Conservation (phyloP, 2,888 invertebrate genomes). For the Carabus problematicus region DNA sequence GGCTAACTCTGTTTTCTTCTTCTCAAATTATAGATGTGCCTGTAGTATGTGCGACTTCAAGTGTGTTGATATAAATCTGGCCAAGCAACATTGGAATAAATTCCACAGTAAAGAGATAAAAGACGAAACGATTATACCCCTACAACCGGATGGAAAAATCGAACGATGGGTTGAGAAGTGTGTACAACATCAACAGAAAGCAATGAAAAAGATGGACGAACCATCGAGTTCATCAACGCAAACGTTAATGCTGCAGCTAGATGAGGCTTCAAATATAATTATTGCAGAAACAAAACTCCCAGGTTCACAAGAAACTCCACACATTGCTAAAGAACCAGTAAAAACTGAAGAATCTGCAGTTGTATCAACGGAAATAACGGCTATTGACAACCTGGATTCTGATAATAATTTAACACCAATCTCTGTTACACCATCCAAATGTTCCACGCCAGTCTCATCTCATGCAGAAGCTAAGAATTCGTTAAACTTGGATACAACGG, state of each 20-base stretch:
- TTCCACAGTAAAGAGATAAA: conserved; percentile 58
- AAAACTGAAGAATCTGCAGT: neutral
- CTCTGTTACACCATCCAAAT: too few relatives aligned
- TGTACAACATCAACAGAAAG: conserved; percentile 30
- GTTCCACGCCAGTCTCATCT: too few relatives aligned
- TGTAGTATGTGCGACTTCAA: conserved; percentile 67
- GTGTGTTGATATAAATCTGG: conserved; percentile 63
- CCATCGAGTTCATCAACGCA: conserved; percentile 16
- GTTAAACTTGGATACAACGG: too few relatives aligned
- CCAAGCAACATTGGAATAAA: conserved; percentile 64
- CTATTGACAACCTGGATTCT: too few relatives aligned
- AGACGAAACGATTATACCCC: conserved; percentile 55
- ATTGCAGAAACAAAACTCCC: conserved; percentile 50
- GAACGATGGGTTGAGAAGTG: conserved; percentile 62
- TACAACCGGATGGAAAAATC: conserved; percentile 59
- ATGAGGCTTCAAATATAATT: neutral
- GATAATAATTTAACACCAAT: too few relatives aligned
- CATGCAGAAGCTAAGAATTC: too few relatives aligned
- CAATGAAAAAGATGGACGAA: conserved; percentile 36
- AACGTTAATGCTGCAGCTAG: conserved; percentile 4
- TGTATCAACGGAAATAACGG: neutral
- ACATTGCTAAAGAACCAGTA: neutral
- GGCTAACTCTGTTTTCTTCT: conserved; percentile 30
- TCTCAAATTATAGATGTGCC: conserved; percentile 61
- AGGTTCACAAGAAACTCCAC: conserved; percentile 53